Evolutionary conservation across 2,888 invertebrate species (phyloP).

Genomic region (Thereva unica): DNA sequence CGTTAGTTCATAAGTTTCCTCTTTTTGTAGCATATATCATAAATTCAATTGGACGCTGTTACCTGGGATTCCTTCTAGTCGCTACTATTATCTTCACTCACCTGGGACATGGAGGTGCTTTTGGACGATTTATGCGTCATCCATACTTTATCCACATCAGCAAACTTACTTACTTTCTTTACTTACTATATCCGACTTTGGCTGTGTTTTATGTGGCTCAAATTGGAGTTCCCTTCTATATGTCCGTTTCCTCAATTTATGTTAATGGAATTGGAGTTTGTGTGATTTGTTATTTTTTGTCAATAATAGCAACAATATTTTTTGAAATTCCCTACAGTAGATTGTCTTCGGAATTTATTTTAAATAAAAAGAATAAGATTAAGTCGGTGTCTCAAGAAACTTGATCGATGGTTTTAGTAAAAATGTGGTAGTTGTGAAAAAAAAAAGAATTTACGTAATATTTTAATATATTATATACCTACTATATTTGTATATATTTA

Average conservation of each 20-base stretch:
- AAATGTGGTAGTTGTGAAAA: too few species aligned
- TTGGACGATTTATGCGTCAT: not conserved
- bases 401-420: too few species aligned
- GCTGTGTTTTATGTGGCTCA: not conserved
- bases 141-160: not conserved
- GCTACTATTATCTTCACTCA: not conserved
- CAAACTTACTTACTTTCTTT: not conserved
- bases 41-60: slow-evolving; percentile 6
- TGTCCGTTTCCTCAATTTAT: not conserved
- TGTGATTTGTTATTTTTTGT: slow-evolving; percentile 5
- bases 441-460: too few species aligned
- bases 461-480: too few species aligned
- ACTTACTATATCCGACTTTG: not conserved
- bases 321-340: not conserved
- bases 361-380: too few species aligned
- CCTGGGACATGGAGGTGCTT: not conserved
- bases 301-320: not conserved
- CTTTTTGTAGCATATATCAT: not conserved
- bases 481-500: too few species aligned
- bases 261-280: not conserved
- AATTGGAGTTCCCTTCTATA: not conserved
- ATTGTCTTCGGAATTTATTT: not conserved
- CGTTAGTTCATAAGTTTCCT: too few species aligned
- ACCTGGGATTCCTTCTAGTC: not conserved
- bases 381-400: too few species aligned